Evolutionary conservation across 2,797 vertebrate genomes (phyloP), one percentile per base, ranked within the genome.

Genomic region (Sebastes trivittatus): DNA sequence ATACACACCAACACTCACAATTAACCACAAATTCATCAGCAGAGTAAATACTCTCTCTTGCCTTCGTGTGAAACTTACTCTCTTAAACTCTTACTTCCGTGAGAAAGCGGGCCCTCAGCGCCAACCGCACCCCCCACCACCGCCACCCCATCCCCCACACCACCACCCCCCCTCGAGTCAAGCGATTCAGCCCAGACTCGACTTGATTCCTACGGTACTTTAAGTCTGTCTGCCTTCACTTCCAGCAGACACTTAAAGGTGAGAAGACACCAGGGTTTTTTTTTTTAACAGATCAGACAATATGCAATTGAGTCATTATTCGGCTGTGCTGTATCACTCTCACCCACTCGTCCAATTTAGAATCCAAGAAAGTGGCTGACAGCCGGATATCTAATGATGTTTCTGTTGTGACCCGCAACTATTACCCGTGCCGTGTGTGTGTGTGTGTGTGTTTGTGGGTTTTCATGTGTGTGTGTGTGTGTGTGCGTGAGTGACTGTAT

Each of bases 361-460:
- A 91, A 82, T 92, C 84, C 75, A 83, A 82, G 75, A 72, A 87
- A 87, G 85, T 79, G 82, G 59, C 90, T 93, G 90, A 94, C 94
- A 95, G 91, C 89, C 84, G 80, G 88, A 91, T 85, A 79, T 90
- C 92, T 93, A 94, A 95, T 93, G 91, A 94, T 92, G 90, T 89
- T 90, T 92, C 90, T 89, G 82, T 90, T 92, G 88, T 93, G 92
- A 94, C 90, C 90, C 81, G 52, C 86, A 84, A 90, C 91, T 89
- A 92, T 94, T 93, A 94, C 82, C 84, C 85, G 11, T 60, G 60
- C 68, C 8, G 46, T 38, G 54, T 65, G 63, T 54, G 74, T 34
- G 46, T 38, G 58, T 23, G 23, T 54, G 63, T 46, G 75, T 36
- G 34, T 75, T 14, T 52, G 58, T 59, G 80, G 22, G 80, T 63